phyloP scores from a whole-genome alignment of 2,797 vertebrate genomes.

The Xiphophorus birchmanni region DNA sequence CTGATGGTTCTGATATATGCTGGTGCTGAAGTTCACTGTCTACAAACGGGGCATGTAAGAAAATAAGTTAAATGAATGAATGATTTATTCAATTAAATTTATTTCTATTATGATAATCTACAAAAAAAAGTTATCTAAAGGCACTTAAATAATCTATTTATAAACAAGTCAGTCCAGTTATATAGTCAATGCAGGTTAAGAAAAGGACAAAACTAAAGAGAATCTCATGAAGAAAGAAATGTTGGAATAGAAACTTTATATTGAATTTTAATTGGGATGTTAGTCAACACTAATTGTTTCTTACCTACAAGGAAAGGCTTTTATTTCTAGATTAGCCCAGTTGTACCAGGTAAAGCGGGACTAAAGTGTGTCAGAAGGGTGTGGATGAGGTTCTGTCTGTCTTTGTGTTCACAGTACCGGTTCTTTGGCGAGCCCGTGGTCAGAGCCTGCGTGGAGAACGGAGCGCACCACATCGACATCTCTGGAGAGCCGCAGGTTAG shows the following conservation, averaged over 20 bases:
- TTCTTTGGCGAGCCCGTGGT: constrained; percentile 93
- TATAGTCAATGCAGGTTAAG: background rate
- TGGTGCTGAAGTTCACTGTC: background rate
- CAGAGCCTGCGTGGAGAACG: constrained; percentile 93
- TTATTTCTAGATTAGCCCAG: background rate
- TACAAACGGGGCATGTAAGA: background rate
- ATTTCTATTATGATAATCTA: background rate
- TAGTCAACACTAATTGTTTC: background rate
- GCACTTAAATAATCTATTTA: background rate
- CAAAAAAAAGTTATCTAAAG: background rate
- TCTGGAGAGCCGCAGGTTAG: constrained; percentile 93
- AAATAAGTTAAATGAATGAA: background rate
- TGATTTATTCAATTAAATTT: background rate
- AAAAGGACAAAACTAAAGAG: background rate
- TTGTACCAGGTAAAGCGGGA: background rate
- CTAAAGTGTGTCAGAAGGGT: no score
- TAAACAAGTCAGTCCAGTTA: background rate
- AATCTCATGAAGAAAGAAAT: background rate
- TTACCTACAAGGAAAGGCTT: background rate
- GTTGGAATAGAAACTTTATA: background rate
- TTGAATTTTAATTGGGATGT: background rate
- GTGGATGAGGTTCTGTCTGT: background rate
- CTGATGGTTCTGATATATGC: background rate
- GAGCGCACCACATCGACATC: constrained; percentile 91
- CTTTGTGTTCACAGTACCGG: constrained; percentile 61